Evolutionary conservation across 2,113 vertebrate species (phyloP), one percentile per base, ranked within the genome.

Genomic region (Sceloporus undulatus): DNA sequence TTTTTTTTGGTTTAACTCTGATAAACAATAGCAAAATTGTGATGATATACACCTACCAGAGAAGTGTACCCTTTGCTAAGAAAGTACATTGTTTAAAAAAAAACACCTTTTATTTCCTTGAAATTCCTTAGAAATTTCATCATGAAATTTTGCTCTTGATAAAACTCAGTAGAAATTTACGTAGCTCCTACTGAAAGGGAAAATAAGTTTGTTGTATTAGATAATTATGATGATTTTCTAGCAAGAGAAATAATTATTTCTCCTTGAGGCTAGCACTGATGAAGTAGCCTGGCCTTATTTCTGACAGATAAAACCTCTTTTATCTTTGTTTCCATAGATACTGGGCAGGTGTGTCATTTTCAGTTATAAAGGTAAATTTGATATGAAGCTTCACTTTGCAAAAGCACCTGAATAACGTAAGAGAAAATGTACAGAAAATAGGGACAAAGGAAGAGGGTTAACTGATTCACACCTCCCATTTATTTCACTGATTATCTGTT

Each of bases 281-380:
- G 34, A 81, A 59, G 19, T 40, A 25, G 38, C 11, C 19, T 81
- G 59, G 62, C 21, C 34, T 65, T n/a, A 65, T 65, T 54, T 66
- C 19, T 65, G 23, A 48, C 48, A 48, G 48, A 48, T 48, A 48
- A 48, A 48, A 48, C 48, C 48, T 48, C 48, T 48, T 48, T 48
- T 48, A 48, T 16, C 34, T 82, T 68, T 68, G 80, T 68, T 25
- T 48, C 62, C 65, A 25, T 68, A 68, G 80, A 54, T n/a, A 66
- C 71, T 70, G 89, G 19, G 93, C 94, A 96, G 94, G 95, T 96
- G 94, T 96, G 95, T 95, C 95, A 94, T 94, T 96, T 92, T 92
- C 93, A 93, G 90, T 89, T 92, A 92, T 92, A 95, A 95, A 91
- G 92, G 93, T 92, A 93, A 84, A 92, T 93, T 94, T 94, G 92